Evolutionary conservation across 1,140 invertebrate species (phyloP).

Genomic region (Rhagoletis zephyria): DNA sequence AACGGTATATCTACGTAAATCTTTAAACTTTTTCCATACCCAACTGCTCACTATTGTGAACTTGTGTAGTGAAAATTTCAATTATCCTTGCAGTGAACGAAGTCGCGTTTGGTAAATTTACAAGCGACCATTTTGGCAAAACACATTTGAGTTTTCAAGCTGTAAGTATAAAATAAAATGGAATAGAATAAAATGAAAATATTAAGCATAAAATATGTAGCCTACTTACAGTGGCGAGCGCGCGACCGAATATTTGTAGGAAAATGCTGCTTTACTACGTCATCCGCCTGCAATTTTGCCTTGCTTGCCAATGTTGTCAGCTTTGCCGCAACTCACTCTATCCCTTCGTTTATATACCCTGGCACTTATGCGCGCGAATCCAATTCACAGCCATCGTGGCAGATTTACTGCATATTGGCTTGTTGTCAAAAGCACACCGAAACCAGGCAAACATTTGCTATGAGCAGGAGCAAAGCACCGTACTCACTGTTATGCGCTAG

Average conservation of each 20-base stretch:
- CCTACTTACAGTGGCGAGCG: slow-evolving; percentile 64
- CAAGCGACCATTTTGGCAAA: slow-evolving; percentile 14
- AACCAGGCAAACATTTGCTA: slow-evolving; percentile 18
- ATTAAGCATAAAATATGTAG: slow-evolving; percentile 73
- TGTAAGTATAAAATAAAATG: slow-evolving; percentile 10
- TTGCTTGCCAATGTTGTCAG: slow-evolving; percentile 14
- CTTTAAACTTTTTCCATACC: neutral
- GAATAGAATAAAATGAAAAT: slow-evolving; percentile 59
- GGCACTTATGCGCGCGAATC: slow-evolving; percentile 60
- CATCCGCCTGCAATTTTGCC: slow-evolving; percentile 2
- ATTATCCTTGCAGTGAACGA: slow-evolving; percentile 27
- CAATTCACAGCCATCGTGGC: slow-evolving; percentile 72
- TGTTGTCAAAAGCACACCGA: slow-evolving; percentile 68
- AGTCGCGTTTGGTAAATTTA: slow-evolving; percentile 46
- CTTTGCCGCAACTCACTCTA: neutral
- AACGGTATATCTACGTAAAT: neutral
- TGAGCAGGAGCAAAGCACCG: neutral
- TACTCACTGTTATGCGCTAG: neutral
- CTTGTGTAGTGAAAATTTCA: slow-evolving; percentile 32
- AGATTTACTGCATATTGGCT: slow-evolving; percentile 73
- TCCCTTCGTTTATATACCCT: neutral
- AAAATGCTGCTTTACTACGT: neutral
- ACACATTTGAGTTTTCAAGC: neutral
- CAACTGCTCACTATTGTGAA: neutral
- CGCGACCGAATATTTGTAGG: neutral